Percentiles rank a stretch among this genome's conserved stretches.
These are phyloP conservation scores for Nannoperca australis DNA, from an alignment of 2,797 vertebrate species.

Conservation along the genomic window DNA sequence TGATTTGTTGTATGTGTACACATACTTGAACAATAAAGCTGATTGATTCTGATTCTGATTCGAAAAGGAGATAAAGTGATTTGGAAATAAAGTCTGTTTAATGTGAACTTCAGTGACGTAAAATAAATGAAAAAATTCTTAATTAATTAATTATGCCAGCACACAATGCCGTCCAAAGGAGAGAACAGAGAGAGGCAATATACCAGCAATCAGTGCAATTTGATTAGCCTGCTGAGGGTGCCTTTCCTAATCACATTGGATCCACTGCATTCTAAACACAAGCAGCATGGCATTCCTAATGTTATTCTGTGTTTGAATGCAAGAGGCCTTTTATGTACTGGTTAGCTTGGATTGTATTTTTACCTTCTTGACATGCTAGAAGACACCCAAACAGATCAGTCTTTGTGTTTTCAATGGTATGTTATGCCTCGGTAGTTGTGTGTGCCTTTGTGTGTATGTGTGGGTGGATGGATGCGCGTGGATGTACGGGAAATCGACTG, in stretches of 20 bases:
- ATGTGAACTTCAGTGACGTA: conserved; percentile 46
- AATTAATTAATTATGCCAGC: conserved; percentile 50
- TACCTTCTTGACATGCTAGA: conserved; percentile 56
- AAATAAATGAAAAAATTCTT: conserved; percentile 55
- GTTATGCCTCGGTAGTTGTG: conserved; percentile 26
- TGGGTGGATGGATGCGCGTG: conserved; percentile 38
- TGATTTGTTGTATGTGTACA: too few species aligned
- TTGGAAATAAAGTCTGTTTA: conserved; percentile 32
- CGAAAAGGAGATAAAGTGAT: conserved; percentile 14
- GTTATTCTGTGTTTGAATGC: conserved; percentile 56
- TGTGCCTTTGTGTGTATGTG: conserved; percentile 8
- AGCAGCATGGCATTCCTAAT: conserved; percentile 60
- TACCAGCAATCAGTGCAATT: conserved; percentile 69
- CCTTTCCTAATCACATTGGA: conserved; percentile 74
- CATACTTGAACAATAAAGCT: too few species aligned
- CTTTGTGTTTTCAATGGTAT: conserved; percentile 40
- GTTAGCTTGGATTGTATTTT: conserved; percentile 54
- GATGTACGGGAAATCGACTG: conserved; percentile 31
- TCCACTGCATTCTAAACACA: conserved; percentile 66
- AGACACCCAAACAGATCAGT: conserved; percentile 46
- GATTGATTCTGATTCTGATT: background rate
- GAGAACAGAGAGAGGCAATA: conserved; percentile 60
- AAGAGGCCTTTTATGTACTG: conserved; percentile 37
- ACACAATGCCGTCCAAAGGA: conserved; percentile 48
- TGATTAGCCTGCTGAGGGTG: conserved; percentile 73